These are phyloP conservation scores for Peromyscus melanophrys DNA, from an alignment of 2,797 vertebrate genomes.

Conservation along the genomic window DNA sequence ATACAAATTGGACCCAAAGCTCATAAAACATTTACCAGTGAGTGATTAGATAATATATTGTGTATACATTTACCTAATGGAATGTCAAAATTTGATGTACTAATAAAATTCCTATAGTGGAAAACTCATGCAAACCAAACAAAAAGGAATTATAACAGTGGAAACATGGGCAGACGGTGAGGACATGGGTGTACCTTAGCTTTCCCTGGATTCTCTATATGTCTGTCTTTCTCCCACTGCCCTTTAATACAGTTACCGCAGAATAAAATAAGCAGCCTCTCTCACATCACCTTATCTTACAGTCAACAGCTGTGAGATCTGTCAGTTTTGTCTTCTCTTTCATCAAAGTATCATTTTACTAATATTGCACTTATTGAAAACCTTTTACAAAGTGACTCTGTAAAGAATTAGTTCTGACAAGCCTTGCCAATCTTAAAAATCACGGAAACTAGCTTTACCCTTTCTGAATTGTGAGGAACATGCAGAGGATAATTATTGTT, in stretches of 20 bases:
- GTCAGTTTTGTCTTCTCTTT: slow-evolving; percentile 46
- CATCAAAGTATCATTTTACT: background rate
- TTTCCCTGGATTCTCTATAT: background rate
- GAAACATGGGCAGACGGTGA: background rate
- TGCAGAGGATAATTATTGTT: slow-evolving; percentile 8
- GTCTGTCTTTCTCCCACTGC: slow-evolving; percentile 48
- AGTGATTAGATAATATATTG: slow-evolving; percentile 6
- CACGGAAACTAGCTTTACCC: background rate
- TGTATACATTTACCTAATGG: background rate
- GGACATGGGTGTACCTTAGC: background rate
- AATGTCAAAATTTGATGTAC: background rate
- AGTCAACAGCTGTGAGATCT: slow-evolving; percentile 9
- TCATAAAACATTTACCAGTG: slow-evolving; percentile 28
- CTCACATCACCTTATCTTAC: background rate
- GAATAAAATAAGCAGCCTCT: slow-evolving; percentile 20
- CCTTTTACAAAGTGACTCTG: slow-evolving; percentile 58
- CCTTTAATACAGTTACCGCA: slow-evolving; percentile 21
- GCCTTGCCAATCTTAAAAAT: slow-evolving; percentile 48
- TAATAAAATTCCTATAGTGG: background rate
- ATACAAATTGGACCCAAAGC: background rate
- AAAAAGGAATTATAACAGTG: background rate
- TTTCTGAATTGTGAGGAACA: slow-evolving; percentile 1
- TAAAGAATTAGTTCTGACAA: slow-evolving; percentile 52
- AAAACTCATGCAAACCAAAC: background rate
- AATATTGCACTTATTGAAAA: slow-evolving; percentile 44